Base-by-base conservation (phyloP, 2,113 vertebrate species). In the Etheostoma spectabile region DNA sequence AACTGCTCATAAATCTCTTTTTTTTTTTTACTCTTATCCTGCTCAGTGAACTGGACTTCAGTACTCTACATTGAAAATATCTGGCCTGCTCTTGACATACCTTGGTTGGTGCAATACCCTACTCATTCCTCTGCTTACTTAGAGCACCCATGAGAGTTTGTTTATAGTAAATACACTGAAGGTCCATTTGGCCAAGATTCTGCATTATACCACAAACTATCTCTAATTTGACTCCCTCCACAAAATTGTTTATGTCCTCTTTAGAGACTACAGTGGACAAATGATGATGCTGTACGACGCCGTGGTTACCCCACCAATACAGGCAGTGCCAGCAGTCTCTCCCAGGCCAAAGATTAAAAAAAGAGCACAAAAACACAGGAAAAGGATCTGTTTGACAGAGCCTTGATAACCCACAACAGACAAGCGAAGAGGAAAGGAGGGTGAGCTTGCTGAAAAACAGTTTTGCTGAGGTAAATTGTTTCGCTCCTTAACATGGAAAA, bases 311-410 rank as follows among this genome's bases (percentile, higher is more conserved):
- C 56, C 33, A 61, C 49, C 4, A 52, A 57, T 33, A 52, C 12
- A 68, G 8, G 22, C 57, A 64, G 55, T 2, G 1, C 21, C 71
- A 35, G 24, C 16, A 30, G 52, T 64, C 71, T 73, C 48, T 49
- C 6, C 12, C 55, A 51, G 45, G 33, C 14, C 21, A 83, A 24
- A 38, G 45, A 77, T 45, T 27, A 27, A 82, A 77, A 75, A 75
- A 86, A 68, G 38, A 59, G 80, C 65, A 48, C 30, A 72, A 64
- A 77, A 49, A 19, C 24, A 73, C 71, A 74, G 79, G 60, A 82
- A 80, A 33, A 6, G 19, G 33, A 62, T 45, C 53, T 27, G 68
- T 63, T 22, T 57, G 60, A 76, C 45, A 79, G 21, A 7, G 59
- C 3, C 45, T 55, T 38, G 64, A 61, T 59, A 72, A 45, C 59